Evolutionary conservation across 2,113 vertebrate genomes (phyloP).

Genomic region (Trochalopteron elliotii): DNA sequence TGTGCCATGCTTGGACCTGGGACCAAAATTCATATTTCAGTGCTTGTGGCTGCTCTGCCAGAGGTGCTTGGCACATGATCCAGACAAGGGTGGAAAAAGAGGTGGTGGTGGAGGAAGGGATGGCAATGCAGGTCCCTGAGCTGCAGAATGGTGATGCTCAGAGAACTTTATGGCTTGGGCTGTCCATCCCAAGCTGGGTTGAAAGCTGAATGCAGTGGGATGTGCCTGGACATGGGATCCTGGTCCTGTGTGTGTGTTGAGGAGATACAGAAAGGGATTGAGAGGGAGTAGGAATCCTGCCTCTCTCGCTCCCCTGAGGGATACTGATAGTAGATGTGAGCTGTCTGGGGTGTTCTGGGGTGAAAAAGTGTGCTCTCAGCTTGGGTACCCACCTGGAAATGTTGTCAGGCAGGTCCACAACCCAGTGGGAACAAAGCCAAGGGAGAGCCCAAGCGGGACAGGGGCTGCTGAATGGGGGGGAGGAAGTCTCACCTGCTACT

Average conservation of each 20-base stretch:
- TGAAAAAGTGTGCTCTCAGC: neutral
- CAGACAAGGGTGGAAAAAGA: neutral
- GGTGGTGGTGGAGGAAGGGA: neutral
- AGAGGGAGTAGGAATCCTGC: neutral
- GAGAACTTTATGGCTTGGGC: neutral
- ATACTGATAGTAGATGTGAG: neutral
- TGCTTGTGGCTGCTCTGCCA: neutral
- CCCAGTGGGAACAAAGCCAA: neutral
- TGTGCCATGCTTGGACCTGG: neutral
- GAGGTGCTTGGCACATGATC: neutral
- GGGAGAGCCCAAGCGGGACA: neutral
- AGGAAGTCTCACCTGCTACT: neutral
- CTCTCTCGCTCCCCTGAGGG: rapidly evolving
- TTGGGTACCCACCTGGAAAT: neutral
- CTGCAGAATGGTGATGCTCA: neutral
- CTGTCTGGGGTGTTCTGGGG: neutral
- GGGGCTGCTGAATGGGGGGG: rapidly evolving
- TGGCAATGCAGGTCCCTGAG: neutral
- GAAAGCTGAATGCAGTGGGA: neutral
- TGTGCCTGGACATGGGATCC: neutral
- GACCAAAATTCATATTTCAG: neutral
- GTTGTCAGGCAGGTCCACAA: neutral
- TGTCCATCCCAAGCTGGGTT: neutral
- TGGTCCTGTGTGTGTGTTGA: neutral
- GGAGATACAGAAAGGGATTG: neutral